Base-by-base conservation (phyloP, 2,113 vertebrate species). In the Gasterosteus aculeatus region DNA sequence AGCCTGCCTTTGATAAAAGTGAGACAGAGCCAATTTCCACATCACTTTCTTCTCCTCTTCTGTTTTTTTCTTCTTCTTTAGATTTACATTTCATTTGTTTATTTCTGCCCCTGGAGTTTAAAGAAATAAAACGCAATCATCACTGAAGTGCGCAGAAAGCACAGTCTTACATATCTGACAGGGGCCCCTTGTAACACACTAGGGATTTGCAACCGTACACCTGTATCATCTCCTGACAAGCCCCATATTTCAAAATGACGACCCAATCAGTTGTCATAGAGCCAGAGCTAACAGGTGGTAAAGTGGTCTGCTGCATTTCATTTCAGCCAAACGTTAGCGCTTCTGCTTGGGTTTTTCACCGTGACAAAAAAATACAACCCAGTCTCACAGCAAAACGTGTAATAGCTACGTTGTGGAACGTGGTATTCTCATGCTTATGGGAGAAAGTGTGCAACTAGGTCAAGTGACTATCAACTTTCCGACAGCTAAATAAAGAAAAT, bases 81-180 rank as follows among this genome's bases (percentile, higher is more conserved):
- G 33, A 89, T 78, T 82, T 78, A 77, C 69, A 87, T 82, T 80
- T 66, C 77, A 80, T 83, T 88, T 87, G 82, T 87, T 87, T 87
- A 47, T 86, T 85, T 84, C 60, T 58, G 10, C 74, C 68, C 75
- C 46, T 54, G n/a, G 53, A 69, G 81, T 64, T 76, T 57, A 67
- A 71, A 72, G 26, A 31, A 51, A 51, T 47, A 54, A 39, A 72
- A 66, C 79, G 71, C 3, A 38, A 54, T 82, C 69, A 85, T 87
- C 72, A 86, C 12, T 61, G 46, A 71, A 72, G 57, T 61, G 56
- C 35, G 60, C 74, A 70, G 70, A 84, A 80, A 75, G 70, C 69
- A 82, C 88, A 76, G 85, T 72, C 29, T 73, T 77, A 86, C 47
- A 57, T 47, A 69, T 84, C 59, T 82, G 83, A 86, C 80, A 59